phyloP scores from a whole-genome alignment of 1,140 invertebrate species.

The Meloidogyne exigua region DNA sequence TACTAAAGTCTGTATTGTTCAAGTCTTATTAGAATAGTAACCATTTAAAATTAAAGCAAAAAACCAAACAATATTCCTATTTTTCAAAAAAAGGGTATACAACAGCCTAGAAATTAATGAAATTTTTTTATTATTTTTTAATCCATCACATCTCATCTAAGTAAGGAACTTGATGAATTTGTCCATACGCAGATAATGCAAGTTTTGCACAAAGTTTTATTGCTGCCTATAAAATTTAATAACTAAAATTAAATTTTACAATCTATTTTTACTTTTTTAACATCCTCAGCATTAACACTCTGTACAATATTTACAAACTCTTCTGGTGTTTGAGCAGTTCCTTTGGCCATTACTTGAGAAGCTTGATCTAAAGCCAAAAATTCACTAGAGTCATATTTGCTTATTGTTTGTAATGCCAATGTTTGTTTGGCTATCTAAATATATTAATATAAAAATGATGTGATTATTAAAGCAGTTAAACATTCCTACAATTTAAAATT shows the following conservation, averaged over 20 bases:
- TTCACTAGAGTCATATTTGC: slow-evolving; percentile 32
- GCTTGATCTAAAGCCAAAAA: slow-evolving; percentile 51
- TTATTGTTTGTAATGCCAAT: slow-evolving; percentile 39
- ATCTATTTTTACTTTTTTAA: slow-evolving; percentile 51
- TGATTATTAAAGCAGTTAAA: no score
- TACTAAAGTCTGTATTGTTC: no score
- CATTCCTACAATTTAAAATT: no score
- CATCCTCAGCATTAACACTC: slow-evolving; percentile 47
- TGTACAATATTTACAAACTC: slow-evolving; percentile 50
- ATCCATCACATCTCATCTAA: slow-evolving; percentile 50
- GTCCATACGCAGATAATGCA: slow-evolving; percentile 56
- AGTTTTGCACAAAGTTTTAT: slow-evolving; percentile 52
- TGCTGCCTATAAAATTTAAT: slow-evolving; percentile 47
- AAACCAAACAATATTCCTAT: slow-evolving; percentile 2
- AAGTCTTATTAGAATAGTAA: no score
- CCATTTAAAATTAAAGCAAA: slow-evolving; percentile 1
- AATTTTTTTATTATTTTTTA: background rate
- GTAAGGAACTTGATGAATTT: slow-evolving; percentile 56
- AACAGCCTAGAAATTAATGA: background rate
- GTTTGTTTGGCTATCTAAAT: slow-evolving; percentile 14
- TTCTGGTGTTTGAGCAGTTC: slow-evolving; percentile 39
- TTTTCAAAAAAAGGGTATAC: background rate
- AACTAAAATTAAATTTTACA: slow-evolving; percentile 10
- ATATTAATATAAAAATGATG: no score
- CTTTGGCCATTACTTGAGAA: slow-evolving; percentile 46